Conservation (phyloP, 2,797 vertebrate species). For the Eutrigla gurnardus region DNA sequence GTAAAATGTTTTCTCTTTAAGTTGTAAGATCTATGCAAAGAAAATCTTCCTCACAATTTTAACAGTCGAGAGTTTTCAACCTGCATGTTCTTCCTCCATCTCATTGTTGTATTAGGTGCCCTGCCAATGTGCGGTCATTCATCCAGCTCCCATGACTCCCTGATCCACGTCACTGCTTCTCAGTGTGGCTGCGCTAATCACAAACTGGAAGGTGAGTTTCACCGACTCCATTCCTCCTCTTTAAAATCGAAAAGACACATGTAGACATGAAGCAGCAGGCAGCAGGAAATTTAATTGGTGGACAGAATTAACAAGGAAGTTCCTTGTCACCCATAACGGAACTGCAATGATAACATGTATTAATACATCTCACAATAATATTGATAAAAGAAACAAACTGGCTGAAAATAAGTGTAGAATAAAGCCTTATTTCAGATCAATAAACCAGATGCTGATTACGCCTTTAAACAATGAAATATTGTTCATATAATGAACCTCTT, state of each 20-base stretch:
- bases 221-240: neutral
- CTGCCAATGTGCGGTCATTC: constrained; percentile 15
- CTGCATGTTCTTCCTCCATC: constrained; percentile 9
- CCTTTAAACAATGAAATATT: constrained; percentile 64
- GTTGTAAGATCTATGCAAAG: neutral
- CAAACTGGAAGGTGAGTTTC: constrained; percentile 19
- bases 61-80: neutral
- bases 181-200: neutral
- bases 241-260: constrained; percentile 42
- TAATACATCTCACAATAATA: constrained; percentile 75
- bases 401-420: constrained; percentile 59
- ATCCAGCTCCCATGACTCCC: constrained; percentile 24
- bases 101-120: constrained; percentile 38
- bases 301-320: constrained; percentile 75
- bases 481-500: constrained; percentile 73
- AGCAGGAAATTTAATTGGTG: constrained; percentile 84
- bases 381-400: constrained; percentile 65
- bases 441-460: constrained; percentile 67
- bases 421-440: constrained; percentile 53
- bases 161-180: constrained; percentile 8
- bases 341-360: constrained; percentile 74
- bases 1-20: neutral
- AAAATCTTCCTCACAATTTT: neutral
- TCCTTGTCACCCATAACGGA: constrained; percentile 65
- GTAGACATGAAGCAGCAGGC: constrained; percentile 71